Base-by-base conservation (phyloP, 2,113 vertebrate species). In the Platysternon megacephalum region DNA sequence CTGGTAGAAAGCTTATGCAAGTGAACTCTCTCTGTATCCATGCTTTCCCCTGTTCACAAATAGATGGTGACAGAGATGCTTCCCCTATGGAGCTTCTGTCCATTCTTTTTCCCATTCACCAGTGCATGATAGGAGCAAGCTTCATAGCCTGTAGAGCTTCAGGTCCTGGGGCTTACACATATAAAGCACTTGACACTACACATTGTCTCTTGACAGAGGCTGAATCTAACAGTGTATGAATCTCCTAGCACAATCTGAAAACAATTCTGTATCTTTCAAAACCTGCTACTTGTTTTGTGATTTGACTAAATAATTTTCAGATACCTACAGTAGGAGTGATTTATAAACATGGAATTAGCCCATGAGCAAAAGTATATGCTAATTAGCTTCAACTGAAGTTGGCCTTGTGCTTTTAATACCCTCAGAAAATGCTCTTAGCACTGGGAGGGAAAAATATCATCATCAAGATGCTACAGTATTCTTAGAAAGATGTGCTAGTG, bases 381-480 rank as follows among this genome's bases (percentile, higher is more conserved):
- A 96, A 93, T 94, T 96, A 53, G 84, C 65, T 91, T 87, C 42
- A 84, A 68, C 11, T 91, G 79, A 91, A 93, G 10, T 80, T 95
- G 93, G 96, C 91, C 89, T 97, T 97, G 96, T 85, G 74, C 42
- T 85, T 93, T 85, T 0, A 0, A 83, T 96, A 74, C 79, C 22
- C 56, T 91, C 81, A 74, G 83, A 24, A 79, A 90, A 49, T 55
- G 29, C 29, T 95, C 48, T 89, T 44, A 93, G 82, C 28, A 6
- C 86, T 87, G 46, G 86, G 53, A 93, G 13, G 58, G 92, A 22
- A 89, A 93, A 53, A 68, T 86, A 76, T 39, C 13, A 4, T 80
- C 93, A 82, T 93, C 93, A 95, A 86, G 96, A 92, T 56, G 24
- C 85, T 92, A 42, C 52, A 52, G 6, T 74, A 52, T 72, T 96